Conservation (phyloP, 1,140 invertebrate species). For the Bombus confusus region DNA sequence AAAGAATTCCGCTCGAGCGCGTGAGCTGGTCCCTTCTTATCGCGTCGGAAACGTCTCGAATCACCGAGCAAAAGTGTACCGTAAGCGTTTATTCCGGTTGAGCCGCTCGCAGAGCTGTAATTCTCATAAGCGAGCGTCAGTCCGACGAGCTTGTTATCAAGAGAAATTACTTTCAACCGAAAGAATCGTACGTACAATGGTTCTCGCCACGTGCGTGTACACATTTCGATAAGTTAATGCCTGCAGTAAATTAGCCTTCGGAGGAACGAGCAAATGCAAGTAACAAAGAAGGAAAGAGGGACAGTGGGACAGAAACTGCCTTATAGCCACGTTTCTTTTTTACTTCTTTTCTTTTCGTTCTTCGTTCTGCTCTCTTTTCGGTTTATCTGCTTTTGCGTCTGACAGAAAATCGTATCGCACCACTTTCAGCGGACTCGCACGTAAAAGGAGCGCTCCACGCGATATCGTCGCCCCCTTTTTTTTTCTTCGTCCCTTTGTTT, state of each 20-base stretch:
- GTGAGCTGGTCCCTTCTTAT: neutral
- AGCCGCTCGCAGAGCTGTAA: slow-evolving; percentile 41
- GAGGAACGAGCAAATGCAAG: too few relatives aligned
- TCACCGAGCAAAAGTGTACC: slow-evolving; percentile 38
- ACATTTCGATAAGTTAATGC: slow-evolving; percentile 28
- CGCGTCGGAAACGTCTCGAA: slow-evolving; percentile 6
- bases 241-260: slow-evolving; percentile 24
- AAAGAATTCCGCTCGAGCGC: slow-evolving; percentile 30
- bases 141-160: slow-evolving; percentile 51
- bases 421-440: slow-evolving; percentile 5
- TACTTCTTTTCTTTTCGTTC: neutral
- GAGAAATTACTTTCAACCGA: slow-evolving; percentile 48
- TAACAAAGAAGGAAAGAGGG: neutral
- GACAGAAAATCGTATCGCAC: slow-evolving; percentile 25
- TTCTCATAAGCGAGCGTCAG: slow-evolving; percentile 23
- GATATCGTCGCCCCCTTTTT: slow-evolving; percentile 7
- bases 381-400: neutral
- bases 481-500: neutral
- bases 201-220: neutral
- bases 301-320: neutral
- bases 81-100: slow-evolving; percentile 60
- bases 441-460: neutral
- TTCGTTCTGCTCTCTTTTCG: neutral
- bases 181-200: slow-evolving; percentile 4
- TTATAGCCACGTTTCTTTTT: neutral